These are phyloP conservation scores for Pseudomyrmex pallidus DNA, from an alignment of 1,140 invertebrate genomes.

Conservation along the genomic window DNA sequence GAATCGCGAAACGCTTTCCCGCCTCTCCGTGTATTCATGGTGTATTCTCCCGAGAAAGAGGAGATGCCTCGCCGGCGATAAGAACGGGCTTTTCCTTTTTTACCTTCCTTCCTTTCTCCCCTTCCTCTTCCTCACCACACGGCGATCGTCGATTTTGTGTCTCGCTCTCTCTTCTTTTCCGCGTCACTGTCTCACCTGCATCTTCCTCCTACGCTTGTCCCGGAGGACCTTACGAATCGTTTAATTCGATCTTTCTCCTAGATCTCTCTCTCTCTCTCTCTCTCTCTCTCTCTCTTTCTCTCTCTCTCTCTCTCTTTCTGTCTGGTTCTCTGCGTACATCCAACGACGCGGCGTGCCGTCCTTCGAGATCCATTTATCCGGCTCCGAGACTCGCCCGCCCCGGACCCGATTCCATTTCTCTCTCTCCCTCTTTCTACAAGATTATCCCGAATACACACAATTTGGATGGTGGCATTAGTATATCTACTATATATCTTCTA, in stretches of 20 bases:
- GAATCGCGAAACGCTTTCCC: slow-evolving; percentile 47
- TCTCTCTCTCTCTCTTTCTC: no score
- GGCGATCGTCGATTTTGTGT: slow-evolving; percentile 14
- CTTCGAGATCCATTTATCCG: slow-evolving; percentile 68
- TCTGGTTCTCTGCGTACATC: slow-evolving; percentile 10
- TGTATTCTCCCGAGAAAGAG: slow-evolving; percentile 39
- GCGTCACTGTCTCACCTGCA: slow-evolving; percentile 2
- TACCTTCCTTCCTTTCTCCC: not conserved
- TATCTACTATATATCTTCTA: slow-evolving; percentile 41
- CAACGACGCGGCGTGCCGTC: slow-evolving; percentile 24
- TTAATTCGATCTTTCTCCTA: slow-evolving; percentile 65
- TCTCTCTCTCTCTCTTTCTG: no score
- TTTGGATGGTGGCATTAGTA: not conserved
- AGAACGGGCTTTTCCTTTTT: slow-evolving; percentile 47
- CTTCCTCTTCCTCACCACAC: not conserved
- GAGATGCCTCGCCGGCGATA: slow-evolving; percentile 52
- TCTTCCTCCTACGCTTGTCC: not conserved
- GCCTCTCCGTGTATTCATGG: slow-evolving; percentile 39
- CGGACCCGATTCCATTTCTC: slow-evolving; percentile 54
- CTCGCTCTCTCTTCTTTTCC: not conserved
- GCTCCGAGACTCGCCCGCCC: slow-evolving; percentile 32
- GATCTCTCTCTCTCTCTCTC: not conserved
- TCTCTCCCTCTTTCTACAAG: slow-evolving; percentile 20
- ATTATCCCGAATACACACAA: slow-evolving; percentile 55
- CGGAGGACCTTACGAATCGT: slow-evolving; percentile 59